Base-by-base conservation (phyloP, 2,797 vertebrate genomes). In the Enteromius thamalakanensis region DNA sequence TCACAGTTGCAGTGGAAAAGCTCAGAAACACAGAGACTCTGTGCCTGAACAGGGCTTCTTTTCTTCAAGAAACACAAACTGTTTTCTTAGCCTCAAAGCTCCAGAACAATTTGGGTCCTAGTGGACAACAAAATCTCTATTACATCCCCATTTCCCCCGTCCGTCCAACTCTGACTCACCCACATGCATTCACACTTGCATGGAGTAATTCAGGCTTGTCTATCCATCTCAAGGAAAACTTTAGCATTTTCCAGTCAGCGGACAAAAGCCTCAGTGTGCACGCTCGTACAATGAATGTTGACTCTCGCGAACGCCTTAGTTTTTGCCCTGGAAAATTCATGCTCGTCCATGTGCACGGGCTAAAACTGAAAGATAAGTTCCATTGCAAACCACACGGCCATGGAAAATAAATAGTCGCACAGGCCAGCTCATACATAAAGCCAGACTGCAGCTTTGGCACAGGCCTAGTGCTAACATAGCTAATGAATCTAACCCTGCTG, bases 101-200 rank as follows among this genome's bases (percentile, higher is more conserved):
- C 75, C 76, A 87, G 82, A 87, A 82, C 74, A 82, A 84, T 84
- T 84, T 87, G 79, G 45, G 79, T 62, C 37, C 55, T 71, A 82
- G 79, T 68, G 65, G 65, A 79, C 64, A 81, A 77, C 74, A 80
- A 69, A 83, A 83, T 83, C 81, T 74, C 58, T 69, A 72, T 84
- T 84, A 67, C 67, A 3, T 78, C 68, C 75, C 65, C 34, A 34
- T 82, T 85, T 78, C 68, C 69, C 80, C 76, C 47, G 34, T 77
- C 77, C 78, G 9, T 84, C 85, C 53, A 81, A 53, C 72, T 34
- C 85, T 81, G 77, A 84, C 85, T 77, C 82, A 81, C 82, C 76
- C 77, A 78, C 86, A 81, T 74, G 69, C 26, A 69, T 74, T 77
- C 79, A 84, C 83, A 77, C 83, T 83, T 60, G 65, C 81, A 70